Conservation (phyloP, 2,113 vertebrate genomes). For the Rhynchomys soricoides region DNA sequence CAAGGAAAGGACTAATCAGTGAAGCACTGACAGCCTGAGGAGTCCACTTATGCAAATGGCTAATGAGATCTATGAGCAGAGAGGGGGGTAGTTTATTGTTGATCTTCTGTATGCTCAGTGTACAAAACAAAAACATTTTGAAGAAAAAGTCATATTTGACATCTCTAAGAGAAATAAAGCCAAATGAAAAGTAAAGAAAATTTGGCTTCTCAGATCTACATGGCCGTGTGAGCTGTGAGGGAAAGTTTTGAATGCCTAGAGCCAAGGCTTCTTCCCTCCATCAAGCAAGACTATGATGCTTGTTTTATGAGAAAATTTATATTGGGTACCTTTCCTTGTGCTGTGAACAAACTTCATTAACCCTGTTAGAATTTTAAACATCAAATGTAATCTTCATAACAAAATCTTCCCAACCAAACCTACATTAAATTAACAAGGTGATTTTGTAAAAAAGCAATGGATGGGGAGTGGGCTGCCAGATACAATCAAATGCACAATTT, state of each 20-base stretch:
- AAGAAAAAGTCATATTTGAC: background rate
- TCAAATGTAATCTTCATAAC: background rate
- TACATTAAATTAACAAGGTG: background rate
- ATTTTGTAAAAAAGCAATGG: background rate
- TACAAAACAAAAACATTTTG: background rate
- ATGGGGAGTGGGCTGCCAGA: background rate
- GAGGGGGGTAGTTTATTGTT: background rate
- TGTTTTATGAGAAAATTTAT: background rate
- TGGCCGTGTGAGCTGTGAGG: background rate
- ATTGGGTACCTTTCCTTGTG: no score
- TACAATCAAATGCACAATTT: background rate
- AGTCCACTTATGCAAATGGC: background rate
- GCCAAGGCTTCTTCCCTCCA: background rate
- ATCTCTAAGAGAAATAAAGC: background rate
- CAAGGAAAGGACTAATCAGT: background rate
- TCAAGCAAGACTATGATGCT: background rate
- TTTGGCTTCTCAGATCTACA: background rate
- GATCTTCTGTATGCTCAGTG: background rate
- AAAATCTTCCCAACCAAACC: background rate
- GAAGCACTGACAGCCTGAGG: background rate
- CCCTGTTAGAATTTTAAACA: background rate
- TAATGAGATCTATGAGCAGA: background rate
- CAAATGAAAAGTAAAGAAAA: conserved; percentile 38
- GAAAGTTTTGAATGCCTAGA: background rate
- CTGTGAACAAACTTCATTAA: background rate